Evolutionary conservation across 2,797 vertebrate species (phyloP).

Genomic region (Nasua narica): DNA sequence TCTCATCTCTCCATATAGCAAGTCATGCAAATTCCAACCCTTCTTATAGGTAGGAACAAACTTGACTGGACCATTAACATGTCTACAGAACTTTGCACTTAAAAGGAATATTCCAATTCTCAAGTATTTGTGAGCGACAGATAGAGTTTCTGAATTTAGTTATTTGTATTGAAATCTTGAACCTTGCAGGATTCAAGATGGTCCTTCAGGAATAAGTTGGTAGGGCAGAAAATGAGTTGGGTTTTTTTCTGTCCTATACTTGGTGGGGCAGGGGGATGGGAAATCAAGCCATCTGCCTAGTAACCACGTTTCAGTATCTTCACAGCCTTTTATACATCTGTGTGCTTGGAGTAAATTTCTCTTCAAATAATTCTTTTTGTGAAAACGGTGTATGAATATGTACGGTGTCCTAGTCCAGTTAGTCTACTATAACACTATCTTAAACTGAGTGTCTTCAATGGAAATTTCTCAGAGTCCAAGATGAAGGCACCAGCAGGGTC

Average conservation of each 20-base stretch:
- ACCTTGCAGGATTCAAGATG: neutral
- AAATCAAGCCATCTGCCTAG: neutral
- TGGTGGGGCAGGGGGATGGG: neutral
- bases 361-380: neutral
- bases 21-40: neutral
- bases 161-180: neutral
- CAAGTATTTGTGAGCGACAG: neutral
- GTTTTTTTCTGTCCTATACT: neutral
- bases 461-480: neutral
- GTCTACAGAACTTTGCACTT: neutral
- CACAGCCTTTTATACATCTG: neutral
- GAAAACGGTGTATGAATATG: neutral
- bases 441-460: neutral
- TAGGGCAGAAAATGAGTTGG: neutral
- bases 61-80: neutral
- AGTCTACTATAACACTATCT: neutral
- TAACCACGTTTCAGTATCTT: neutral
- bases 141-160: neutral
- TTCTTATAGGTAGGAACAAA: neutral
- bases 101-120: neutral
- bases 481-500: neutral
- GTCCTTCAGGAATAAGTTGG: neutral
- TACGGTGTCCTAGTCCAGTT: neutral
- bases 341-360: neutral
- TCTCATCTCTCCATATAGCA: neutral